Base-by-base conservation (phyloP, 2,113 vertebrate genomes). In the Saguinus midas region DNA sequence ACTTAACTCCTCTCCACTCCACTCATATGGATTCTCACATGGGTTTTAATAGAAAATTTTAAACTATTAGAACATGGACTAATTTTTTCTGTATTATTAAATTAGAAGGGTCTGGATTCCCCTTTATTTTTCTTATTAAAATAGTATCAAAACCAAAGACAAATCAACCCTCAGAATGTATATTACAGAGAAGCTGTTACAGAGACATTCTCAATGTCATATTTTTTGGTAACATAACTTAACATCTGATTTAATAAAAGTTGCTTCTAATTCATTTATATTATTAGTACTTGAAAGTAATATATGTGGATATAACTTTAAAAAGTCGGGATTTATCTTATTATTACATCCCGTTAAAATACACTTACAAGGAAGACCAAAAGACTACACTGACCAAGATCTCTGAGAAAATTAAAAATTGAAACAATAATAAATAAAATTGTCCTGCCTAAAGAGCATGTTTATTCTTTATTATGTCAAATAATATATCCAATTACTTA, bases 271-370 rank as follows among this genome's bases (percentile, higher is more conserved):
- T 93, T 76, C 21, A 87, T 90, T 76, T 83, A 52, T 61, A 78
- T 70, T 72, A 79, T 3, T 81, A 80, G 27, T 40, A 84, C 18
- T 84, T 91, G 75, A 23, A 82, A 80, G 57, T 81, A 96, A 90
- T 95, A 88, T 17, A 94, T 85, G 79, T 93, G 92, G 57, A 43
- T 96, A 12, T 58, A 96, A 93, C 87, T 85, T 90, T 87, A 92
- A 98, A 92, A 98, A 97, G 78, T 95, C 75, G 93, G 78, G n/a
- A 95, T 93, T 89, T 14, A 76, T 92, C 58, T 83, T 90, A 96
- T 88, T 98, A 87, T 94, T 57, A 94, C n/a, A 88, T 68, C 9
- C 70, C 88, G 96, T 97, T 97, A 96, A 35, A 84, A 73, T 96
- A 91, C 97, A 57, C 3, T 94, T 79, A 75, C 11, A 85, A 18